These are phyloP conservation scores for Pseudorasbora parva DNA, from an alignment of 2,113 vertebrate species.

Conservation along the genomic window DNA sequence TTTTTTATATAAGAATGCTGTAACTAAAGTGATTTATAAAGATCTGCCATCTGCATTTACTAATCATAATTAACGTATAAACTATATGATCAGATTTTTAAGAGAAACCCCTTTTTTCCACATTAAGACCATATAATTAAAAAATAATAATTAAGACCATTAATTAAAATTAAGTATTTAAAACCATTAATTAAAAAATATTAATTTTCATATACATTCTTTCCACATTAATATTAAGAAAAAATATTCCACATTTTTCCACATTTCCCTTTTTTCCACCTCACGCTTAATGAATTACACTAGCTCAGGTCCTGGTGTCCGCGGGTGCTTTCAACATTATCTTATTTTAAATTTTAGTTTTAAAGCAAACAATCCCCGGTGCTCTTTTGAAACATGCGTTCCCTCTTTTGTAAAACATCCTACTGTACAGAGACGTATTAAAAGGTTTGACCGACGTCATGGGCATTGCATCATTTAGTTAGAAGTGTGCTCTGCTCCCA, in stretches of 20 bases:
- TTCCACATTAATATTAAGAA: too few species aligned
- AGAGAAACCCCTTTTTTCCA: not conserved
- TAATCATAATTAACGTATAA: not conserved
- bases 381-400: not conserved
- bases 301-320: too few species aligned
- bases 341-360: slow-evolving; percentile 34
- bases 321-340: too few species aligned
- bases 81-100: not conserved
- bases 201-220: too few species aligned
- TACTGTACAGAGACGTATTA: slow-evolving; percentile 16
- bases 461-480: slow-evolving; percentile 65
- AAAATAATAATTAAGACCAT: too few species aligned
- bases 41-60: not conserved
- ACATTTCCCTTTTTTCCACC: too few species aligned
- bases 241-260: too few species aligned
- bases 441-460: slow-evolving; percentile 65
- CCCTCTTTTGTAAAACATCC: slow-evolving; percentile 4
- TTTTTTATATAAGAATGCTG: too few species aligned
- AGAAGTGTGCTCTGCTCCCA: slow-evolving; percentile 50
- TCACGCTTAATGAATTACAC: slow-evolving; percentile 14
- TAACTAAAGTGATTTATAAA: not conserved
- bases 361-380: slow-evolving; percentile 39
- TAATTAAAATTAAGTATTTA: too few species aligned
- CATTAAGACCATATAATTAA: too few species aligned
- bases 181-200: too few species aligned